Percentiles rank a stretch among this genome's conserved stretches.
Evolutionary conservation across 2,797 vertebrate genomes (phyloP).

Genomic region (Cirrhinus mrigala): DNA sequence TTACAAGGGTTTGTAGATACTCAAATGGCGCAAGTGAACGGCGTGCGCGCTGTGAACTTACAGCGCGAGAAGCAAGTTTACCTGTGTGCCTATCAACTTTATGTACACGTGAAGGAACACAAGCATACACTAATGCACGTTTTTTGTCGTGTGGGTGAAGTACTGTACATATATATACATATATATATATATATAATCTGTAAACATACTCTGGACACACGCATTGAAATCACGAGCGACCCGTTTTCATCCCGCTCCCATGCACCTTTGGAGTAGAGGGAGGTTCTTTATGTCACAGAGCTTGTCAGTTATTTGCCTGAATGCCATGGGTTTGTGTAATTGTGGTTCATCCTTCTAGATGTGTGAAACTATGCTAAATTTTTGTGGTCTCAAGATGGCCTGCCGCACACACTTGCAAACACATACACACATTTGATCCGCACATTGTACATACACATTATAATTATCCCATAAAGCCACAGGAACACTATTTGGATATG

Average conservation of each 20-base stretch:
- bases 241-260: constrained; percentile 36
- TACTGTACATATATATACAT: constrained; percentile 57
- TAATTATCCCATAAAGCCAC: constrained; percentile 57
- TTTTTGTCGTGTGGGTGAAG: constrained; percentile 56
- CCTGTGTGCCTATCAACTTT: constrained; percentile 63
- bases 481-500: constrained; percentile 49
- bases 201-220: constrained; percentile 57
- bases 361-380: constrained; percentile 47
- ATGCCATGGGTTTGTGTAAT: constrained; percentile 62
- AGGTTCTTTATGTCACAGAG: constrained; percentile 58
- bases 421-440: constrained; percentile 45
- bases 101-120: constrained; percentile 40
- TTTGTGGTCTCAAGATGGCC: constrained; percentile 58
- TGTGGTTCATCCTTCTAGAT: constrained; percentile 41
- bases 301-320: constrained; percentile 63
- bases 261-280: constrained; percentile 61
- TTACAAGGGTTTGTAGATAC: constrained; percentile 54
- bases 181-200: constrained; percentile 54
- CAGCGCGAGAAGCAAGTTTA: constrained; percentile 63
- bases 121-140: constrained; percentile 60
- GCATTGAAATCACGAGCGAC: constrained; percentile 46
- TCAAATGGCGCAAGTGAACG: constrained; percentile 47
- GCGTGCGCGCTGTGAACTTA: constrained; percentile 58
- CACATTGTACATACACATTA: constrained; percentile 49
- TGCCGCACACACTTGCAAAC: constrained; percentile 36